Conservation (phyloP, 2,113 vertebrate genomes). For the Dendropsophus ebraccatus region DNA sequence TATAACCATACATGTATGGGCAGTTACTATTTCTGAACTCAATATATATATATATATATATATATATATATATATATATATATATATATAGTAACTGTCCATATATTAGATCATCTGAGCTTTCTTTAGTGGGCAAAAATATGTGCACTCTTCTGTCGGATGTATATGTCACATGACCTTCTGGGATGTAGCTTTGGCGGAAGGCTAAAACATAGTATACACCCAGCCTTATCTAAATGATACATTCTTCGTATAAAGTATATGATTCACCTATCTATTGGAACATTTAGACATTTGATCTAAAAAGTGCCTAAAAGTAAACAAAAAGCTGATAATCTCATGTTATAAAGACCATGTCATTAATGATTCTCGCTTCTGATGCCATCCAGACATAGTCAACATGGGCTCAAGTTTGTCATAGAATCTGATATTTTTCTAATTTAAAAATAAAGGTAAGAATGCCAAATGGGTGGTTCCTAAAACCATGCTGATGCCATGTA, state of each 20-base stretch:
- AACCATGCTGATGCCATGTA: background rate
- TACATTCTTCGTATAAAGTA: background rate
- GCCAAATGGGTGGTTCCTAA: background rate
- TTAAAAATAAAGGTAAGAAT: background rate
- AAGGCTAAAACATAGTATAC: too few species aligned
- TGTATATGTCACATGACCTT: too few species aligned
- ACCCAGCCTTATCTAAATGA: background rate
- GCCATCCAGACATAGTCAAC: background rate
- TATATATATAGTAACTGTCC: too few species aligned
- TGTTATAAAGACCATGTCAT: background rate
- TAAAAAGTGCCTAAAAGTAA: conserved; percentile 5
- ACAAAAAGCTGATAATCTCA: background rate
- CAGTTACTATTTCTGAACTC: too few species aligned
- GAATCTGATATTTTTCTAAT: background rate
- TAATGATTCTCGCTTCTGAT: background rate
- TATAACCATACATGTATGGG: too few species aligned
- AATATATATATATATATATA: too few species aligned
- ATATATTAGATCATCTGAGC: too few species aligned
- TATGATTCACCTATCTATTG: background rate
- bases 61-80: too few species aligned
- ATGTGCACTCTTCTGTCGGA: too few species aligned
- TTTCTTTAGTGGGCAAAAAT: too few species aligned
- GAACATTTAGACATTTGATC: background rate
- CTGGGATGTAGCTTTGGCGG: too few species aligned
- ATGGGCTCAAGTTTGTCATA: background rate